phyloP scores from a whole-genome alignment of 2,797 vertebrate species.

The Cynopterus sphinx region DNA sequence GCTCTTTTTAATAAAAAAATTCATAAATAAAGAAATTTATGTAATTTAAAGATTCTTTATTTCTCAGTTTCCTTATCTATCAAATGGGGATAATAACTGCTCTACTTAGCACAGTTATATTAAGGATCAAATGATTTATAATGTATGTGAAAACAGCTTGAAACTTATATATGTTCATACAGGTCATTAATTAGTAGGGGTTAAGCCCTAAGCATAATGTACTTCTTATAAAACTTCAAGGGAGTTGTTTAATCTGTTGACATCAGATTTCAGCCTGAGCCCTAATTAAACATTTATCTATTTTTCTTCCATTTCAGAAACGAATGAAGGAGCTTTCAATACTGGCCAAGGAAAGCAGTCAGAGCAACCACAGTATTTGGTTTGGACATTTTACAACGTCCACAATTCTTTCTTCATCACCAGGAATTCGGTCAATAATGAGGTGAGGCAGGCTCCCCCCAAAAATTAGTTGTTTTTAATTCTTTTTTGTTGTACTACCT shows the following conservation, averaged over 20 bases:
- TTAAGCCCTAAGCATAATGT: not conserved
- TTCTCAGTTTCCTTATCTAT: slow-evolving; percentile 27
- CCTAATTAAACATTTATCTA: not conserved
- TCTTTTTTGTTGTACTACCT: not conserved
- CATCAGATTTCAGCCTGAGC: slow-evolving; percentile 34
- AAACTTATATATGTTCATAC: not conserved
- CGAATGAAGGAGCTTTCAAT: slow-evolving; percentile 91
- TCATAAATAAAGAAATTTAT: not conserved
- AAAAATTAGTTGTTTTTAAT: slow-evolving; percentile 11
- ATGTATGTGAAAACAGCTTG: slow-evolving; percentile 29
- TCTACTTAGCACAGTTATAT: not conserved
- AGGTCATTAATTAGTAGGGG: not conserved
- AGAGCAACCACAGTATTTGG: slow-evolving; percentile 96
- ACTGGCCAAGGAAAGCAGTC: slow-evolving; percentile 89
- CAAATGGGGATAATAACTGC: not conserved
- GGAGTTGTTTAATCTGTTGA: slow-evolving; percentile 26
- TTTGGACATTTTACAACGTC: slow-evolving; percentile 99
- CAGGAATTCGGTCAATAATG: slow-evolving; percentile 93
- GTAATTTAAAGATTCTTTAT: not conserved
- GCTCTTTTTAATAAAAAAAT: not conserved
- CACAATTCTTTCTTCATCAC: slow-evolving; percentile 92
- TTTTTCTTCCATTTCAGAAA: slow-evolving; percentile 85
- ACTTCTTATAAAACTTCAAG: slow-evolving; percentile 39
- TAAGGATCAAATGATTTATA: slow-evolving; percentile 32
- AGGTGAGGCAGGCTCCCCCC: slow-evolving; percentile 85